Evolutionary conservation across 2,113 vertebrate genomes (phyloP).

Genomic region (Melanocharis versteri): DNA sequence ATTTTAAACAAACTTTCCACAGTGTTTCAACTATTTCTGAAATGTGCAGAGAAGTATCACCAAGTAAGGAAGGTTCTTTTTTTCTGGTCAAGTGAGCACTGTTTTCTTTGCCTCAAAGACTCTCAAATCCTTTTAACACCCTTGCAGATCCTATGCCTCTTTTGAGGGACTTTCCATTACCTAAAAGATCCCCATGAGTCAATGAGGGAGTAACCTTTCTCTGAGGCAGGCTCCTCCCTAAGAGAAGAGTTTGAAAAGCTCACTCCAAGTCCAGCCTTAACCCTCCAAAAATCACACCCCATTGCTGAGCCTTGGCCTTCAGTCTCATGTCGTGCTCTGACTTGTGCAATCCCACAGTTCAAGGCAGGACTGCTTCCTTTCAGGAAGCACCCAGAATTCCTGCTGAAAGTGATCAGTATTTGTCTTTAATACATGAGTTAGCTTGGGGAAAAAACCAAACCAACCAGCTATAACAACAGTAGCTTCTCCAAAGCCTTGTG

Average conservation of each 20-base stretch:
- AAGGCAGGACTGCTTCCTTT: background rate
- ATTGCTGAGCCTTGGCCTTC: background rate
- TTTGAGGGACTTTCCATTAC: background rate
- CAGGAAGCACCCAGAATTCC: background rate
- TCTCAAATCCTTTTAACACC: background rate
- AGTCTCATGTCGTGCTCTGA: accelerated
- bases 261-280: background rate
- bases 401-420: background rate
- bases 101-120: background rate
- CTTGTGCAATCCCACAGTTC: background rate
- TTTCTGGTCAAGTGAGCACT: background rate
- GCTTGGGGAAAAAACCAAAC: background rate
- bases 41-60: background rate
- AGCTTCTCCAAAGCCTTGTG: background rate
- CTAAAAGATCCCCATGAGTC: background rate
- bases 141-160: background rate
- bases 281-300: background rate
- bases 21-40: background rate
- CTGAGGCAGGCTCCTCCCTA: background rate
- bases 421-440: background rate
- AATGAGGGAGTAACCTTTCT: background rate
- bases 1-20: background rate
- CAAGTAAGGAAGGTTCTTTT: background rate
- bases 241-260: background rate
- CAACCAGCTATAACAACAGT: background rate